Conservation (phyloP, 2,113 vertebrate species). For the Ictalurus punctatus region DNA sequence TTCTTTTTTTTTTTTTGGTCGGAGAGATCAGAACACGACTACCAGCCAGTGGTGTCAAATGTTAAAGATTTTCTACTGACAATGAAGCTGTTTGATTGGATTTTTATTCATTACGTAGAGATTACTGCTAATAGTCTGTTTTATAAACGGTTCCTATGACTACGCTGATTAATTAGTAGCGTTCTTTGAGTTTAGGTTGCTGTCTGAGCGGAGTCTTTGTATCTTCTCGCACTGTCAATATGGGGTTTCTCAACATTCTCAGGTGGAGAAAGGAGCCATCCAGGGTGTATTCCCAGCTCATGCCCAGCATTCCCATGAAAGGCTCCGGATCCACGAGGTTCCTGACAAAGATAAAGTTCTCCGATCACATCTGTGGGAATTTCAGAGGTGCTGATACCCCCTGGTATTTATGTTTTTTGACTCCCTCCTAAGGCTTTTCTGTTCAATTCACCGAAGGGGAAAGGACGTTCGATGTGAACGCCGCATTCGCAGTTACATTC, state of each 20-base stretch:
- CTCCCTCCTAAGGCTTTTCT: not conserved
- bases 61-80: not conserved
- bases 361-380: not conserved
- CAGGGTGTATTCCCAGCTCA: not conserved
- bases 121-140: not conserved
- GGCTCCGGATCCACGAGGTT: not conserved
- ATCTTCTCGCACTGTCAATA: not conserved
- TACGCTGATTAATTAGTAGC: not conserved
- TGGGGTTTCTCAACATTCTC: not conserved
- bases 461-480: not conserved
- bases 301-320: not conserved
- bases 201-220: not conserved
- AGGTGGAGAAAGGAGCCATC: not conserved
- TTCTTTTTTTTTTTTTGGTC: not conserved
- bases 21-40: not conserved
- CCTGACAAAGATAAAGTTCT: not conserved
- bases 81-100: not conserved
- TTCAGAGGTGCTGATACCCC: not conserved
- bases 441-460: not conserved
- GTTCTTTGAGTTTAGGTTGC: not conserved
- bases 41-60: not conserved
- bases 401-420: not conserved
- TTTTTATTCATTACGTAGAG: not conserved
- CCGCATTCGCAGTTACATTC: too few species aligned
- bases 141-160: not conserved